Percentiles rank a stretch among this genome's conserved stretches.
Conservation (phyloP, 2,797 vertebrate species). For the Luscinia luscinia region DNA sequence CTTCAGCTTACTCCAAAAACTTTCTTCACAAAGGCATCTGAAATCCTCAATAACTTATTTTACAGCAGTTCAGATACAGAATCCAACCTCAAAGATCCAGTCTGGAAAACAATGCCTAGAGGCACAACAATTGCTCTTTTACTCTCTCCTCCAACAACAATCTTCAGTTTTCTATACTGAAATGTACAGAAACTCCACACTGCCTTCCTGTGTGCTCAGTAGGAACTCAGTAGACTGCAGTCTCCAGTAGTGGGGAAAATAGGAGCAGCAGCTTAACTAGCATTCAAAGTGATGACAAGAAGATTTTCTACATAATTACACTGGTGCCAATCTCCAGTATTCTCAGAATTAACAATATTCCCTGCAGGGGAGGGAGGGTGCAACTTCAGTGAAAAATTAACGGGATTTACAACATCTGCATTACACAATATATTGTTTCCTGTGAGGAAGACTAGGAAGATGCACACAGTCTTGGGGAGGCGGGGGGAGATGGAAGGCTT, state of each 20-base stretch:
- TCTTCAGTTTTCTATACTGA: background rate
- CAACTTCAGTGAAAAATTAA: background rate
- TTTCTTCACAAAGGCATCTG: background rate
- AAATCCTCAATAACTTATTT: background rate
- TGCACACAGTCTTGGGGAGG: accelerated
- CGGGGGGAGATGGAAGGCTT: accelerated
- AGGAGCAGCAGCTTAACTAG: background rate
- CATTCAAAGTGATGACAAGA: background rate
- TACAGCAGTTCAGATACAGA: background rate
- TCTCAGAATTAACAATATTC: background rate
- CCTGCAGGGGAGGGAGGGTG: background rate
- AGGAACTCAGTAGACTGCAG: background rate
- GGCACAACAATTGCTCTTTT: background rate
- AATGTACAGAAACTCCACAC: background rate
- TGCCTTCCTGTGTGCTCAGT: background rate
- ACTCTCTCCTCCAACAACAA: background rate
- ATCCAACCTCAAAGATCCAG: background rate
- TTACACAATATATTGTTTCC: background rate
- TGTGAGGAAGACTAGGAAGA: background rate
- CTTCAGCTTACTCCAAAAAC: background rate
- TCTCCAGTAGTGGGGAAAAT: background rate
- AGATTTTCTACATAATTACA: background rate
- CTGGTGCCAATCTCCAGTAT: background rate
- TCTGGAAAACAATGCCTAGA: background rate
- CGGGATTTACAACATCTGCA: background rate